These are phyloP conservation scores for Lasioglossum oenotherae DNA, from an alignment of 2,888 invertebrate species.

Conservation along the genomic window DNA sequence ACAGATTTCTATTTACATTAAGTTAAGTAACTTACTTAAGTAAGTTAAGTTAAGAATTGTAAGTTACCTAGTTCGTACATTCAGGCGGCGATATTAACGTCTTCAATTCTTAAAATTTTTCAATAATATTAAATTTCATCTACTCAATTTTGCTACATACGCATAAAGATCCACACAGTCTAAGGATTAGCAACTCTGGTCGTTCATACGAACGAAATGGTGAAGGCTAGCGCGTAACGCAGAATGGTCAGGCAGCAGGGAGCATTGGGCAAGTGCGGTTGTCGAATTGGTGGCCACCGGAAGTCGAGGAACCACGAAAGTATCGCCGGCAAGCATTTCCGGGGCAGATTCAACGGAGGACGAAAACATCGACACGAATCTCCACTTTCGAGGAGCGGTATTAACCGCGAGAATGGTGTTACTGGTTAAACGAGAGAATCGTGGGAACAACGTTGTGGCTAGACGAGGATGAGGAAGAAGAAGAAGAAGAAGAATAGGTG, in stretches of 20 bases:
- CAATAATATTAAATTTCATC: no score
- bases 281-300: not conserved
- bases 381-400: slow-evolving; percentile 57
- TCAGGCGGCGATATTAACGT: no score
- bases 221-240: not conserved
- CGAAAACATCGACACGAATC: slow-evolving; percentile 64
- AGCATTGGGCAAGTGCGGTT: not conserved
- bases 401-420: slow-evolving; percentile 49
- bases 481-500: not conserved
- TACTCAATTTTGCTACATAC: no score
- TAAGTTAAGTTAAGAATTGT: no score
- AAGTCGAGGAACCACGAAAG: not conserved
- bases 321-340: not conserved
- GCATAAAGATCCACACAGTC: no score
- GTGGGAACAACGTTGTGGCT: slow-evolving; percentile 58
- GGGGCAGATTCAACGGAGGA: not conserved
- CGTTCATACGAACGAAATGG: no score
- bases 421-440: slow-evolving; percentile 60
- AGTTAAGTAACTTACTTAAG: no score
- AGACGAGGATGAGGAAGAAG: not conserved
- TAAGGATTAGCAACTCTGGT: no score
- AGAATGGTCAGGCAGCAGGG: not conserved
- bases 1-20: no score
- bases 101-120: no score
- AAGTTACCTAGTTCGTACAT: no score